phyloP scores from a whole-genome alignment of 2,113 vertebrate genomes.

The Perca flavescens region DNA sequence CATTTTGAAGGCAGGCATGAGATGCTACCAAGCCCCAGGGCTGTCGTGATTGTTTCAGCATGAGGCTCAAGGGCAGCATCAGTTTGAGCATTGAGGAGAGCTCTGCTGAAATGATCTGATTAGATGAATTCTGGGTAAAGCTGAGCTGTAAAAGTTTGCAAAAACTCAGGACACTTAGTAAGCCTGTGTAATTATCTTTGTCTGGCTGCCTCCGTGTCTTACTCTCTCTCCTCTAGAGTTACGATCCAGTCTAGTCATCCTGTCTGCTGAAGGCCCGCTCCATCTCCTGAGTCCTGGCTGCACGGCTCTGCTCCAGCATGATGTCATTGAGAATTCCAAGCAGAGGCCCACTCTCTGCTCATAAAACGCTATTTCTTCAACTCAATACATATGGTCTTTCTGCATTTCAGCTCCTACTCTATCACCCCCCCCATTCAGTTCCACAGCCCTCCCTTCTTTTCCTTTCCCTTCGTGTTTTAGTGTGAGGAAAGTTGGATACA shows the following conservation, averaged over 20 bases:
- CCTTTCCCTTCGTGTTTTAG: conserved; percentile 29
- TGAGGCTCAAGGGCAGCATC: conserved; percentile 43
- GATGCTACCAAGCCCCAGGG: conserved; percentile 3
- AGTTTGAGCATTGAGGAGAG: conserved; percentile 16
- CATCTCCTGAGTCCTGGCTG: conserved; percentile 53
- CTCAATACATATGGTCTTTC: conserved; percentile 77
- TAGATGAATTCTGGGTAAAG: conserved; percentile 42
- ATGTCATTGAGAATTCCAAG: conserved; percentile 85
- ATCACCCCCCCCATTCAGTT: conserved; percentile 25
- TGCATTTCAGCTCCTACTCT: conserved; percentile 58
- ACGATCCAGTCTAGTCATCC: conserved; percentile 44
- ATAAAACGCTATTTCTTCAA: conserved; percentile 79
- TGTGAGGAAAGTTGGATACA: conserved; percentile 26
- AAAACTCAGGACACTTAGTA: conserved; percentile 31
- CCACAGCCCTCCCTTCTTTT: conserved; percentile 19
- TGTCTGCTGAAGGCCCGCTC: conserved; percentile 59
- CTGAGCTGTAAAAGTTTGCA: conserved; percentile 28
- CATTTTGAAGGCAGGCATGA: conserved; percentile 44
- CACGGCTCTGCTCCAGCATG: conserved; percentile 61
- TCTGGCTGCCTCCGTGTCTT: conserved; percentile 38
- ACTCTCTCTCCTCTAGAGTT: conserved; percentile 47
- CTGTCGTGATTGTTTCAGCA: conserved; percentile 41
- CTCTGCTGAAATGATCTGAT: conserved; percentile 32
- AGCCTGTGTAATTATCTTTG: conserved; percentile 30
- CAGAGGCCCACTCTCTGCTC: conserved; percentile 80